Evolutionary conservation across 2,888 invertebrate genomes (phyloP), one percentile per base, ranked within the genome.

Genomic region (Uloborus plumipes): DNA sequence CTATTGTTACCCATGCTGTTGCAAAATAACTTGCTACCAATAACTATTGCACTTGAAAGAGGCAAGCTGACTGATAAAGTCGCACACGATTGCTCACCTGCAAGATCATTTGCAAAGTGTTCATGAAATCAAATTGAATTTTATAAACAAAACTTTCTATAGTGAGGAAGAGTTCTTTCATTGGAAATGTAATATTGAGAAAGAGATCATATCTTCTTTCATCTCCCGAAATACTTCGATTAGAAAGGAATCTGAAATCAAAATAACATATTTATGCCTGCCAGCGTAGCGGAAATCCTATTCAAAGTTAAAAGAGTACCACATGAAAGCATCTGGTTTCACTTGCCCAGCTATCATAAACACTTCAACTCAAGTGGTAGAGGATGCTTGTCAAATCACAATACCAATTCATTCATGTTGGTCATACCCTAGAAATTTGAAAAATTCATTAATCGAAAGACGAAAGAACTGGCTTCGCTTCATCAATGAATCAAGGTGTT

Each of bases 301-400:
- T 3, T 16, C 2, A 15, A 16, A n/a, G n/a, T 50, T 22, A 22
- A 64, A 61, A 65, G 39, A 39, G 39, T 31, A 26, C 26, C 65
- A 20, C 16, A 18, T 39, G 9, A 65, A 65, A 47, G 15, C n/a
- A 31, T 31, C 49, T 47, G 31, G 39, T n/a, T 14, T 15, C 65
- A 65, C 65, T n/a, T 65, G 65, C 53, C 65, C 65, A n/a, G 31
- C 65, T n/a, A 13, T 47, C 14, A 65, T 65, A 7, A 47, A 16
- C n/a, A 20, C 16, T 15, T 15, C 15, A 16, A 65, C 22, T 18
- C 39, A 65, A 39, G 15, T 20, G 16, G 65, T 65, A 11, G 16
- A 26, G 13, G 65, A 39, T 18, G 49, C 20, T 4, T 16, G n/a
- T 31, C 11, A 65, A 65, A 22, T 65, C 31, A n/a, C n/a, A 4